Evolutionary conservation across 2,888 invertebrate genomes (phyloP).

Genomic region (Apamea epomidion): DNA sequence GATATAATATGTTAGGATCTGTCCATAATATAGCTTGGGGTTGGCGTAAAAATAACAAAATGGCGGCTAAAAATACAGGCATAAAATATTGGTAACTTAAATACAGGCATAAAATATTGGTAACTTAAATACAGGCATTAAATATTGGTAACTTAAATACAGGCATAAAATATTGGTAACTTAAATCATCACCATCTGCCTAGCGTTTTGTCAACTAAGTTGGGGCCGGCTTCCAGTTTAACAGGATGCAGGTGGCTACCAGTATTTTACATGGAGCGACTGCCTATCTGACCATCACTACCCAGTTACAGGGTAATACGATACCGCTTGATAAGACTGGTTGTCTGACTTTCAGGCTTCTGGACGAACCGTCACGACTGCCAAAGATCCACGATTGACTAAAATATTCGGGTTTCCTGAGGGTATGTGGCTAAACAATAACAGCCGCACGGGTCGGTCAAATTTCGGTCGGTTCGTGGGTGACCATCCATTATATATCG

Average conservation of each 20-base stretch:
- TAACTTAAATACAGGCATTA: not conserved
- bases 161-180: not conserved
- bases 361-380: too few species aligned
- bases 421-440: not conserved
- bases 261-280: too few species aligned
- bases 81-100: not conserved
- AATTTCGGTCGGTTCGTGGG: not conserved
- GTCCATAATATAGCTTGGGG: not conserved
- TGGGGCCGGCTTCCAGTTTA: too few species aligned
- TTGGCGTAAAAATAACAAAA: not conserved
- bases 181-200: too few species aligned
- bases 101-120: not conserved
- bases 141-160: not conserved
- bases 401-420: not conserved
- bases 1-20: not conserved
- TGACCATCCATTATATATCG: not conserved
- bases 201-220: too few species aligned
- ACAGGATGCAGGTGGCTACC: too few species aligned
- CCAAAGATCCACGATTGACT: too few species aligned
- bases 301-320: too few species aligned
- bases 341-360: too few species aligned
- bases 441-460: too few species aligned
- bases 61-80: not conserved
- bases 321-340: too few species aligned
- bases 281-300: too few species aligned